Conservation (phyloP, 1,140 invertebrate genomes). For the Bacillus rossius region DNA sequence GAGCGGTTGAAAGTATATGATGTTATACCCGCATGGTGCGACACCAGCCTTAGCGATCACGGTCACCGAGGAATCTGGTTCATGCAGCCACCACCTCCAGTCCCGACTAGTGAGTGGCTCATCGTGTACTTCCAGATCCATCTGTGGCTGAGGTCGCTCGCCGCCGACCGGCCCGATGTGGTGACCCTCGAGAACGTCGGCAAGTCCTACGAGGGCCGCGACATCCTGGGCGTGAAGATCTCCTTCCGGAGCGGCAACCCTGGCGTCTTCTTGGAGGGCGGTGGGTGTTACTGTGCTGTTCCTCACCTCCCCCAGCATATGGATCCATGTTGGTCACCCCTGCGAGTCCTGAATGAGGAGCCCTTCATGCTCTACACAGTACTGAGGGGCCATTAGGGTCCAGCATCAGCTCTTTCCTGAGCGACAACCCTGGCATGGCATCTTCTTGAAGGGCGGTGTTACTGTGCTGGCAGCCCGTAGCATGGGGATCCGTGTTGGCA, state of each 20-base stretch:
- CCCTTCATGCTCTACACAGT: too few species aligned
- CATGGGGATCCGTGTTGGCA: too few species aligned
- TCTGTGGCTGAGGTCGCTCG: slow-evolving; percentile 2
- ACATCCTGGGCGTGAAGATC: slow-evolving; percentile 7
- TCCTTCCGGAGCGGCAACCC: slow-evolving; percentile 6
- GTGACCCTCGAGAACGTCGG: neutral
- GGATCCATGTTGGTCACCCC: too few species aligned
- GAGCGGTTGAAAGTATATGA: neutral
- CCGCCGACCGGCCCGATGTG: neutral
- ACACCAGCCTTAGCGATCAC: neutral
- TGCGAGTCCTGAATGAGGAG: too few species aligned
- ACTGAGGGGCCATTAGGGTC: too few species aligned
- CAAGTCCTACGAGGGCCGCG: neutral
- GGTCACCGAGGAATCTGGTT: neutral
- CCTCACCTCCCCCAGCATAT: too few species aligned
- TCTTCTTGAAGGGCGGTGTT: too few species aligned
- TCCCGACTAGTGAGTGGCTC: neutral
- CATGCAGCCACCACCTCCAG: neutral
- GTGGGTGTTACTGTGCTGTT: too few species aligned
- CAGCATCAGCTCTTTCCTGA: too few species aligned
- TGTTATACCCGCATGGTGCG: neutral
- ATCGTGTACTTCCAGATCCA: slow-evolving; percentile 1
- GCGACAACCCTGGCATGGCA: too few species aligned
- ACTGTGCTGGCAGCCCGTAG: too few species aligned
- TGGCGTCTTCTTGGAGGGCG: slow-evolving; percentile 5